These are phyloP conservation scores for Rhinatrema bivittatum DNA, from an alignment of 2,797 vertebrate genomes.

Conservation along the genomic window DNA sequence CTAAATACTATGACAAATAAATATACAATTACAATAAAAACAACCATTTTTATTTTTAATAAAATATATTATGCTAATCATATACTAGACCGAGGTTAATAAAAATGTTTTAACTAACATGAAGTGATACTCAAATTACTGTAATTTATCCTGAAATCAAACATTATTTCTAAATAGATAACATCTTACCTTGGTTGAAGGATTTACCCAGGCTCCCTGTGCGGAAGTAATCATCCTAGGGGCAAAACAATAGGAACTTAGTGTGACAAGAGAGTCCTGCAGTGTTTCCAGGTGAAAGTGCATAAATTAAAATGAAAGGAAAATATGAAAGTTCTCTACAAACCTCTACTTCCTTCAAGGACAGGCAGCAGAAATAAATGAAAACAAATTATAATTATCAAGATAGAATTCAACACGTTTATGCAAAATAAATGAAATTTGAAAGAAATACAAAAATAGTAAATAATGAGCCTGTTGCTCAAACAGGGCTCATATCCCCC, in stretches of 20 bases:
- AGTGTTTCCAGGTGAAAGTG: not conserved
- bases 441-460: not conserved
- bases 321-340: slow-evolving; percentile 61
- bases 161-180: not conserved
- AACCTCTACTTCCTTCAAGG: slow-evolving; percentile 92
- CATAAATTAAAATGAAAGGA: slow-evolving; percentile 25
- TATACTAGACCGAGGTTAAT: too few relatives aligned
- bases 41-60: too few relatives aligned
- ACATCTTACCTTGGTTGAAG: slow-evolving; percentile 83
- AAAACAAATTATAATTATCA: slow-evolving; percentile 50
- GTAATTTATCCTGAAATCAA: too few relatives aligned
- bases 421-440: slow-evolving; percentile 24
- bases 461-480: too few relatives aligned
- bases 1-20: too few relatives aligned
- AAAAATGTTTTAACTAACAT: too few relatives aligned
- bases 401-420: slow-evolving; percentile 20
- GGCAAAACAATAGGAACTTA: slow-evolving; percentile 51
- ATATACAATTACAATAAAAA: too few relatives aligned
- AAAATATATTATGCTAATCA: too few relatives aligned
- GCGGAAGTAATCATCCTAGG: slow-evolving; percentile 75
- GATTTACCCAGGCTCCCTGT: slow-evolving; percentile 87
- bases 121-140: too few relatives aligned
- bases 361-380: slow-evolving; percentile 64
- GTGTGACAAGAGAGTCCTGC: slow-evolving; percentile 5
- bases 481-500: too few relatives aligned